Base-by-base conservation (phyloP, 2,888 invertebrate species). In the Rugalucina vietnamica region DNA sequence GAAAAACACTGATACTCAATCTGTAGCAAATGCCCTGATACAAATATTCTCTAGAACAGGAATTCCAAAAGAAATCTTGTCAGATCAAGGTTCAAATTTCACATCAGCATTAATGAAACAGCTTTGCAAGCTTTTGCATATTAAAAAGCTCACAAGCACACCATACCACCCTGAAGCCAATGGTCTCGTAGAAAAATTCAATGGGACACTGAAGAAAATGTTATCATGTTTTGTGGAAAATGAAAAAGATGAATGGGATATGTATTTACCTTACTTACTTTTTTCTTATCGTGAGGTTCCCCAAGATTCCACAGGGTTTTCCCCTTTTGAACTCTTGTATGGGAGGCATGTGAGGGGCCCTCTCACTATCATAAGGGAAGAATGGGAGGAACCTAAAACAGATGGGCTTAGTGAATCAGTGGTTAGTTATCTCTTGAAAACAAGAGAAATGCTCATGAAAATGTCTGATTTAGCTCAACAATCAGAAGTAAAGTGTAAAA, bases 231-330 rank as follows among this genome's bases (percentile, higher is more conserved):
- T 43, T 72, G 72, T 49, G 34, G 2, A 72, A 43, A 49, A 72
- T 10, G 29, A 72, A 43, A 39, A 39, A 43, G 43, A 72, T 37
- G 43, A 43, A 8, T 72, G 72, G 72, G 72, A 43, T 49, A 39
- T 32, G 29, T 18, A 21, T 72, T 21, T 43, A 3, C 72, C 43
- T 8, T 43, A 72, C 39, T 39, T 72, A 27, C 37, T 72, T 3
- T 84, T 80, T 76, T 71, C 73, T 8, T 74, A 84, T 32, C 21
- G 83, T 14, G 81, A 85, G 32, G 85, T 85, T 5, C 72, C 85
- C 36, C 70, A 81, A 65, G 79, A 77, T 4, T 43, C 70, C 39
- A 82, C 72, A 43, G 72, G 73, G n/a, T 82, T 84, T 54, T 84
- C 77, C 18, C 74, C 71, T n/a, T 81, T 81, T 60, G 81, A 85